These are phyloP conservation scores for Acrocephalus scirpaceus DNA, from an alignment of 2,797 vertebrate species.

Conservation along the genomic window DNA sequence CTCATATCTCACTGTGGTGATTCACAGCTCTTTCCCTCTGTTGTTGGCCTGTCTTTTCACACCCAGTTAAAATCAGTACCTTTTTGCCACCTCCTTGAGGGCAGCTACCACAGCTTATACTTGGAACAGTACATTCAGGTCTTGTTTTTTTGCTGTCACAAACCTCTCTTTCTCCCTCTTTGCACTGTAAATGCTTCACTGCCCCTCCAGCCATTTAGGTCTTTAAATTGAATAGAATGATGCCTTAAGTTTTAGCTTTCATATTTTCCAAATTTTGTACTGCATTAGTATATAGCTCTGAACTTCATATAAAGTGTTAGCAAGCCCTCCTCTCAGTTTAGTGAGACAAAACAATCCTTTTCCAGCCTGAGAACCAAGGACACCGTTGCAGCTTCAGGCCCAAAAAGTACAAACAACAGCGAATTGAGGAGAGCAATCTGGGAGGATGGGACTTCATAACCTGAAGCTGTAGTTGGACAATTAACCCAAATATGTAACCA, in stretches of 20 bases:
- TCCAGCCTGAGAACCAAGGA: background rate
- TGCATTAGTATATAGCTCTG: background rate
- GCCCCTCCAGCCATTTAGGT: background rate
- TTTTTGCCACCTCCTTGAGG: background rate
- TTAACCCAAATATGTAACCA: background rate
- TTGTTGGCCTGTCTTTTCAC: background rate
- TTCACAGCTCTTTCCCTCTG: background rate
- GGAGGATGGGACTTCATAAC: background rate
- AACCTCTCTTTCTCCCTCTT: background rate
- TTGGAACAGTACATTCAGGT: background rate
- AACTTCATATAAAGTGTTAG: background rate
- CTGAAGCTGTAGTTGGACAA: background rate
- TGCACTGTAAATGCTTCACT: background rate
- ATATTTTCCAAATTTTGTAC: background rate
- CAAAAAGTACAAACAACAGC: background rate
- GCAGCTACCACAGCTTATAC: background rate
- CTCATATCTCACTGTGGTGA: background rate
- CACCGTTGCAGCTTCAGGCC: background rate
- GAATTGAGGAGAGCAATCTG: fast-evolving
- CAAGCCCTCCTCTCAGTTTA: background rate
- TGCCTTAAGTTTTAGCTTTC: background rate
- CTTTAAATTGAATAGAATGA: background rate
- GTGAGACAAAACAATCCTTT: background rate
- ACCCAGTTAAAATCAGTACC: background rate
- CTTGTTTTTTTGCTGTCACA: background rate